Conservation (phyloP, 2,113 vertebrate genomes). For the Buteo buteo region DNA sequence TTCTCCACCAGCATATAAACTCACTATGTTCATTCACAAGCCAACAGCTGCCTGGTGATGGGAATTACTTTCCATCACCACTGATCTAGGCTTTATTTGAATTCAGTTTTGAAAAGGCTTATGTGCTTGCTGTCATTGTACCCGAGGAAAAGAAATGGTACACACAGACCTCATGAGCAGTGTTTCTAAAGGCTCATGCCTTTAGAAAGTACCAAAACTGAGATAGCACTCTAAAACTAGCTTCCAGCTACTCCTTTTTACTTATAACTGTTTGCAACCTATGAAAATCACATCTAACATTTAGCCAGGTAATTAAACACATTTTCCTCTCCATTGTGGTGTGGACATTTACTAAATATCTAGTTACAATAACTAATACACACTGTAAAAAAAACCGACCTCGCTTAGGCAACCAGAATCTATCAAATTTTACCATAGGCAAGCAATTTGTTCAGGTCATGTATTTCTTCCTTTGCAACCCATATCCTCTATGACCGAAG, state of each 20-base stretch:
- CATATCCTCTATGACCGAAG: background rate
- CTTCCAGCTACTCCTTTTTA: background rate
- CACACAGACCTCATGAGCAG: background rate
- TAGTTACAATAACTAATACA: background rate
- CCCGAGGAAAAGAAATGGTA: background rate
- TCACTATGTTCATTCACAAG: background rate
- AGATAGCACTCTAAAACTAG: background rate
- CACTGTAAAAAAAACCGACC: background rate
- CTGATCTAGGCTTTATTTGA: background rate
- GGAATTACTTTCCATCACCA: background rate
- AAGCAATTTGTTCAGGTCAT: background rate
- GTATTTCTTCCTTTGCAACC: background rate
- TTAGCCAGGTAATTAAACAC: background rate
- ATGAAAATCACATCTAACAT: background rate
- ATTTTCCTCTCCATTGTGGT: background rate
- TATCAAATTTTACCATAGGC: background rate
- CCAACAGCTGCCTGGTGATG: background rate
- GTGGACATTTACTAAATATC: background rate
- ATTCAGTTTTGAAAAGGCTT: background rate
- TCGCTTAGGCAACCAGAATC: background rate
- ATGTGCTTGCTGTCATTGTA: background rate
- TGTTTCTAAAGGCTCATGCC: background rate
- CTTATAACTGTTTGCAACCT: background rate
- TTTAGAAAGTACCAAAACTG: background rate
- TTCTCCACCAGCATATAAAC: background rate